A percentile compares a stretch with the other conserved stretches of the same genome.
phyloP scores from a whole-genome alignment of 2,888 invertebrate genomes.

The Dexiosoma caninum region DNA sequence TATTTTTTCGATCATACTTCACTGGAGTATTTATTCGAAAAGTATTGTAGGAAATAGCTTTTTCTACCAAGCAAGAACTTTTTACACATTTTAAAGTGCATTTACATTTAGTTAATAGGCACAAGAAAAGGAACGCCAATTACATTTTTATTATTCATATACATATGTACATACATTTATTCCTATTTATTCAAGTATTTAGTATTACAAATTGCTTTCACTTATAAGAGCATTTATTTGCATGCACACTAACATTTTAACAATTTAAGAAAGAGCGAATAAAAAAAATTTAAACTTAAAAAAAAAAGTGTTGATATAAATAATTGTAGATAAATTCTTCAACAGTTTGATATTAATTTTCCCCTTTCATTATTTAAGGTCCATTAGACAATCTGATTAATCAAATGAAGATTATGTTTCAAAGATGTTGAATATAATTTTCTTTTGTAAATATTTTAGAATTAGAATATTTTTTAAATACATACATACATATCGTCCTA shows the following conservation, averaged over 20 bases:
- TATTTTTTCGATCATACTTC: too few species aligned
- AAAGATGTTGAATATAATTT: not conserved
- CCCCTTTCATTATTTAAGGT: not conserved
- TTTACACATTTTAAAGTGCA: not conserved
- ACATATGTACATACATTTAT: too few species aligned
- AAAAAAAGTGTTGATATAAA: slow-evolving; percentile 18
- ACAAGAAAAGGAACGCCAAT: not conserved
- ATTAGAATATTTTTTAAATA: not conserved
- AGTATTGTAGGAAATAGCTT: not conserved
- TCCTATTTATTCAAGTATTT: slow-evolving; percentile 41
- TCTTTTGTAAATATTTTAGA: not conserved
- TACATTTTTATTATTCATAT: slow-evolving; percentile 4
- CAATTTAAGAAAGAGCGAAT: not conserved
- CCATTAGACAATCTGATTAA: not conserved
- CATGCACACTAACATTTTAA: slow-evolving; percentile 5
- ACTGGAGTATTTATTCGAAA: too few species aligned
- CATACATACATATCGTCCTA: too few species aligned
- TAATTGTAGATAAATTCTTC: not conserved
- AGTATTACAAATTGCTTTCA: slow-evolving; percentile 50
- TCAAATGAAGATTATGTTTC: not conserved
- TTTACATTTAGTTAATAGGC: slow-evolving; percentile 29
- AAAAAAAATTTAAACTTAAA: not conserved
- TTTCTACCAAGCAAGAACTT: not conserved
- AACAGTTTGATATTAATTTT: not conserved
- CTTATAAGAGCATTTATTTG: not conserved